These are phyloP conservation scores for Arctopsyche grandis DNA, from an alignment of 1,140 invertebrate species.

Conservation along the genomic window DNA sequence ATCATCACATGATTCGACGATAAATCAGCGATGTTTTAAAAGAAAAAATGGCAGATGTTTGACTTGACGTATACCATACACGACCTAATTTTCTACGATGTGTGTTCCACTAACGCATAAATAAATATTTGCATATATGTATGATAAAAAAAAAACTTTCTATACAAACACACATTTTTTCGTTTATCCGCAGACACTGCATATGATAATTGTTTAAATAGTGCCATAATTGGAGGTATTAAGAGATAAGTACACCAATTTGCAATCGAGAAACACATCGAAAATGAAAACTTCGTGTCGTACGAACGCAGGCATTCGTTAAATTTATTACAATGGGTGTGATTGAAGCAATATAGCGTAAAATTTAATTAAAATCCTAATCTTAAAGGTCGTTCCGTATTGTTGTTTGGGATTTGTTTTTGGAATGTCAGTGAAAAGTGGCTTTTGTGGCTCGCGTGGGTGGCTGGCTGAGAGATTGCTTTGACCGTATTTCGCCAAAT, in stretches of 20 bases:
- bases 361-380: neutral
- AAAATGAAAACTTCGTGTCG: too few relatives aligned
- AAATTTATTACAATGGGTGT: neutral
- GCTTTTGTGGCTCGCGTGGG: too few relatives aligned
- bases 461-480: too few relatives aligned
- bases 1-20: neutral
- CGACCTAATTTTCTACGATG: slow-evolving; percentile 9
- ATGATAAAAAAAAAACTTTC: neutral
- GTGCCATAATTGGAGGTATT: neutral
- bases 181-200: neutral
- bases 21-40: neutral
- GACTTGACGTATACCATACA: neutral
- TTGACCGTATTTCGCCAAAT: too few relatives aligned
- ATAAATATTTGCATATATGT: slow-evolving; percentile 17
- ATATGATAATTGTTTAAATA: neutral
- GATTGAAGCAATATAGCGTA: neutral
- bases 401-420: too few relatives aligned
- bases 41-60: slow-evolving; percentile 25
- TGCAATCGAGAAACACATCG: too few relatives aligned
- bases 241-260: too few relatives aligned
- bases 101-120: slow-evolving; percentile 26
- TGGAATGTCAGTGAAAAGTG: too few relatives aligned
- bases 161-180: neutral
- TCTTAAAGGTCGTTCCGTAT: neutral
- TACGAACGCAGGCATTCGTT: too few relatives aligned